Evolutionary conservation across 2,797 vertebrate genomes (phyloP).

Genomic region (Trachurus trachurus): DNA sequence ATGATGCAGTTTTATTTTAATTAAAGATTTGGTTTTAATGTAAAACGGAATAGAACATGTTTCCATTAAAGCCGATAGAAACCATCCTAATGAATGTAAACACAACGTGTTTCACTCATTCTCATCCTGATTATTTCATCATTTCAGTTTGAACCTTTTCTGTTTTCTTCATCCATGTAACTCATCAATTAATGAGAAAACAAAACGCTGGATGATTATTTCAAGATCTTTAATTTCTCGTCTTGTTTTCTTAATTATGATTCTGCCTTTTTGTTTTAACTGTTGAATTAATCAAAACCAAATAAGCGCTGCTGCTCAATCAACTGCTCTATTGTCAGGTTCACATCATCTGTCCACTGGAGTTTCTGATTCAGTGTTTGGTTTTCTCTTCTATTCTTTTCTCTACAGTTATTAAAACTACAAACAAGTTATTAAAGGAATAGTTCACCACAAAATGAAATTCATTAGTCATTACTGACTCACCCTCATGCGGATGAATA

Average conservation of each 20-base stretch:
- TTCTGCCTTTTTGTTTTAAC: not conserved
- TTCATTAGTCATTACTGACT: too few relatives aligned
- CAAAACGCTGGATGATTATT: constrained; percentile 25
- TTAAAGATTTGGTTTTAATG: too few relatives aligned
- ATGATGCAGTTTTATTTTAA: not conserved
- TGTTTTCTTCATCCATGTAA: not conserved
- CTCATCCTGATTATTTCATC: not conserved
- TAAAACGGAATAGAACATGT: not conserved
- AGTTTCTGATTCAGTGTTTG: not conserved
- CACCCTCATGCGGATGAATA: too few relatives aligned
- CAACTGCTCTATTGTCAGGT: constrained; percentile 6
- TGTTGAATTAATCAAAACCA: constrained; percentile 29
- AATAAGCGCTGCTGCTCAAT: constrained; percentile 3
- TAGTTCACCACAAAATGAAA: too few relatives aligned
- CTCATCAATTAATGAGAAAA: constrained; percentile 9
- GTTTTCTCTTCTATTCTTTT: not conserved
- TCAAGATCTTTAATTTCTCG: not conserved
- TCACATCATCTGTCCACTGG: constrained; percentile 2
- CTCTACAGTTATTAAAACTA: not conserved
- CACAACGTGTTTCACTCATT: not conserved
- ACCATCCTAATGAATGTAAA: not conserved
- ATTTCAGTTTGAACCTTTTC: not conserved
- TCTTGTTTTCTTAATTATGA: constrained; percentile 8
- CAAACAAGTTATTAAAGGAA: not conserved
- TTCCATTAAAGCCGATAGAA: not conserved